Conservation (phyloP, 2,797 vertebrate species). For the Protonibea diacanthus region DNA sequence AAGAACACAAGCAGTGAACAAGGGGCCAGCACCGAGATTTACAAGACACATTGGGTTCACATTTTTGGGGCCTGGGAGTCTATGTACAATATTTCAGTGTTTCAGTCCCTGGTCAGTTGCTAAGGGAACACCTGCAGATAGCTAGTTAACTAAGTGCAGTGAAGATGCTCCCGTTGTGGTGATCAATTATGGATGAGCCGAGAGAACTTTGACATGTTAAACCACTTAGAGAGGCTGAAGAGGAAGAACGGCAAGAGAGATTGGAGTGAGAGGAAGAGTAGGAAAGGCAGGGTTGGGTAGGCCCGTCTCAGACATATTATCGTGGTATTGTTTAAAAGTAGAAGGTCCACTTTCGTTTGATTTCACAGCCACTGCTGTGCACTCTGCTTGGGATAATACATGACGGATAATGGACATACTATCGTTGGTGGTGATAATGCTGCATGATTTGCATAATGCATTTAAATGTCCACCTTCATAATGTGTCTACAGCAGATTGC, state of each 20-base stretch:
- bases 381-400: slow-evolving; percentile 31
- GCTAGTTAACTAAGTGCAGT: slow-evolving; percentile 87
- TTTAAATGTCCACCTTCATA: slow-evolving; percentile 33
- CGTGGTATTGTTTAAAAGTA: slow-evolving; percentile 57
- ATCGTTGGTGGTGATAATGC: slow-evolving; percentile 36
- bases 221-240: slow-evolving; percentile 85
- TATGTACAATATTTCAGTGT: slow-evolving; percentile 59
- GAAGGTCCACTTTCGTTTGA: slow-evolving; percentile 37
- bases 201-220: slow-evolving; percentile 88
- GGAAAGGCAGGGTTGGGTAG: slow-evolving; percentile 38
- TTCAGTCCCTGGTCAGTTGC: slow-evolving; percentile 78
- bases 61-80: slow-evolving; percentile 68
- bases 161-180: slow-evolving; percentile 78
- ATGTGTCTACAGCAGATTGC: slow-evolving; percentile 6
- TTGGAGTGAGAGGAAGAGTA: slow-evolving; percentile 58
- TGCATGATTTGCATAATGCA: slow-evolving; percentile 54
- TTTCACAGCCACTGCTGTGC: slow-evolving; percentile 10
- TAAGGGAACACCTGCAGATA: slow-evolving; percentile 84
- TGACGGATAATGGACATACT: slow-evolving; percentile 45
- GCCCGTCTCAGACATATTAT: slow-evolving; percentile 60
- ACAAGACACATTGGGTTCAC: slow-evolving; percentile 72
- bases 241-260: slow-evolving; percentile 69
- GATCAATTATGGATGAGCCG: slow-evolving; percentile 88
- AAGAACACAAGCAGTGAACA: slow-evolving; percentile 70
- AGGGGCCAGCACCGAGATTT: slow-evolving; percentile 70